phyloP scores from a whole-genome alignment of 2,888 invertebrate species.

The Torymus aiolomorphi region DNA sequence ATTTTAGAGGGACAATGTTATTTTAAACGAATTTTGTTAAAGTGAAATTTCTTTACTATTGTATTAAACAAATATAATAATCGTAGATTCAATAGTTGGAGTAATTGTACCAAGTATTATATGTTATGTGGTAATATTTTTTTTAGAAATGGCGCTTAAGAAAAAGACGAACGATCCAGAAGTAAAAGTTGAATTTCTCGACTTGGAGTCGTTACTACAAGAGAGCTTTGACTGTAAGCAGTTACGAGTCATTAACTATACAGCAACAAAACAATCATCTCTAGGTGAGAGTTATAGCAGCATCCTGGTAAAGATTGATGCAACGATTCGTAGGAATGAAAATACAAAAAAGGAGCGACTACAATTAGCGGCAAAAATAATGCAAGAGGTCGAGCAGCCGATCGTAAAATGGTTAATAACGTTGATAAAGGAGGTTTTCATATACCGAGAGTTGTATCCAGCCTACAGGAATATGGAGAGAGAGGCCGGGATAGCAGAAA shows the following conservation, averaged over 20 bases:
- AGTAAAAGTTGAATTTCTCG: too few species aligned
- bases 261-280: slow-evolving; percentile 11
- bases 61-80: too few species aligned
- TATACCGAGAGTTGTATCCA: slow-evolving; percentile 78
- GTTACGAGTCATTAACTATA: slow-evolving; percentile 5
- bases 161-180: too few species aligned
- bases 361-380: slow-evolving; percentile 79
- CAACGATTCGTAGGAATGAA: slow-evolving; percentile 54
- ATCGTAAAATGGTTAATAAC: slow-evolving; percentile 78
- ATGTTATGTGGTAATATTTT: too few species aligned
- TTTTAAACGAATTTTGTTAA: too few species aligned
- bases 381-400: slow-evolving; percentile 77
- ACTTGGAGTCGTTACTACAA: slow-evolving; percentile 21
- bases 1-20: too few species aligned
- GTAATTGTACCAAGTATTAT: too few species aligned
- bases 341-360: slow-evolving; percentile 68
- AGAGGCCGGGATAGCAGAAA: slow-evolving; percentile 9
- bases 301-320: slow-evolving; percentile 75
- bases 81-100: too few species aligned
- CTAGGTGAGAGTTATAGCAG: slow-evolving; percentile 81
- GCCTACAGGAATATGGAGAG: slow-evolving; percentile 76
- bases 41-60: too few species aligned
- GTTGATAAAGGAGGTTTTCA: slow-evolving; percentile 78
- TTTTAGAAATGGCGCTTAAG: too few species aligned
- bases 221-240: background rate